Percentiles rank a stretch among this genome's conserved stretches.
These are phyloP conservation scores for Babyrousa celebensis DNA, from an alignment of 2,797 vertebrate genomes.

Conservation along the genomic window DNA sequence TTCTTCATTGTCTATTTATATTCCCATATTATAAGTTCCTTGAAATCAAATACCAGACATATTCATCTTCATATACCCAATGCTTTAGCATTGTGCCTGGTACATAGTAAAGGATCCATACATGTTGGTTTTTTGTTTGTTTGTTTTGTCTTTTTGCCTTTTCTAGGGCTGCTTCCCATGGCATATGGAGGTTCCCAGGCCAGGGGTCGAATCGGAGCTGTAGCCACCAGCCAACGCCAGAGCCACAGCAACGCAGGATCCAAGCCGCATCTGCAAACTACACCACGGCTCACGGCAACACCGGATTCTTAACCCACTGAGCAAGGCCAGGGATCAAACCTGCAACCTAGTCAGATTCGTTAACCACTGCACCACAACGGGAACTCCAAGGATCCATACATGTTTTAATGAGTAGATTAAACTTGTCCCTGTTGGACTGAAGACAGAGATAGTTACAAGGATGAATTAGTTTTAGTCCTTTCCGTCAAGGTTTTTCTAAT, in stretches of 20 bases:
- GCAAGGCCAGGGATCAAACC: too few relatives aligned
- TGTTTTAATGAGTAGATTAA: not conserved
- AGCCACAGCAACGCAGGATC: too few relatives aligned
- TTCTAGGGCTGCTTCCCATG: too few relatives aligned
- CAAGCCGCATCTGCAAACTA: too few relatives aligned
- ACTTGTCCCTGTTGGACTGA: not conserved
- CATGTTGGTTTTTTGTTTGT: too few relatives aligned
- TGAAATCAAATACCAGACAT: not conserved
- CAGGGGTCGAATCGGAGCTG: too few relatives aligned
- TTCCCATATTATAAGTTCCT: not conserved
- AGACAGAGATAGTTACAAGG: not conserved
- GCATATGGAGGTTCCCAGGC: too few relatives aligned
- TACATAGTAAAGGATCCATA: not conserved
- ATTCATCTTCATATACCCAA: not conserved
- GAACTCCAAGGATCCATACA: not conserved
- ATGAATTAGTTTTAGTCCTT: not conserved
- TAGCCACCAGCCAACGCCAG: too few relatives aligned
- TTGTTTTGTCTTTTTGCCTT: not conserved
- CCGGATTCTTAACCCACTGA: too few relatives aligned
- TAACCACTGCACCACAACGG: too few relatives aligned
- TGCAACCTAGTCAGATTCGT: too few relatives aligned
- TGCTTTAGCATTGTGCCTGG: not conserved
- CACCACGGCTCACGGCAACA: too few relatives aligned
- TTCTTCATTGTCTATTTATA: slow-evolving; percentile 9
- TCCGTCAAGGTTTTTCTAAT: not conserved